These are phyloP conservation scores for Drosophila nasuta DNA, from an alignment of 1,140 invertebrate species.

Conservation along the genomic window DNA sequence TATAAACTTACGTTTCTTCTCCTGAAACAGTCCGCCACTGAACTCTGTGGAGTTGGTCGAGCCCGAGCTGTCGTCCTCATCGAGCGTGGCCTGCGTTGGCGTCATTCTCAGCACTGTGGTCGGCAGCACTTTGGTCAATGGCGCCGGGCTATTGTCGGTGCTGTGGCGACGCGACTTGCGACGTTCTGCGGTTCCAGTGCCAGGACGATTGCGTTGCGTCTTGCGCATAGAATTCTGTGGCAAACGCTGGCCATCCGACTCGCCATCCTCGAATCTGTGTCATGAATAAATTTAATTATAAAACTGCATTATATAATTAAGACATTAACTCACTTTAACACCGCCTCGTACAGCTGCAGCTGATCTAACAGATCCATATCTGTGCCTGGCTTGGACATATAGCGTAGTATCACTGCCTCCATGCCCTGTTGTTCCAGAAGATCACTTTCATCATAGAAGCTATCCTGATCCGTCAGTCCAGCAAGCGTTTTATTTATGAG, in stretches of 20 bases:
- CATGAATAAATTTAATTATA: slow-evolving; percentile 53
- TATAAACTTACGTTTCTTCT: slow-evolving; percentile 69
- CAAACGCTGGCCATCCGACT: slow-evolving; percentile 84
- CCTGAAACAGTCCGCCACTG: slow-evolving; percentile 72
- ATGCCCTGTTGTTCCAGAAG: slow-evolving; percentile 98
- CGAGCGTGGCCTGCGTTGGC: slow-evolving; percentile 78
- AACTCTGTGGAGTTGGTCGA: slow-evolving; percentile 80
- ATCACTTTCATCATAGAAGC: slow-evolving; percentile 99
- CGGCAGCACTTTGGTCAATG: slow-evolving; percentile 76
- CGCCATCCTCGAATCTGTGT: slow-evolving; percentile 83
- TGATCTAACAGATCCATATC: slow-evolving; percentile 97
- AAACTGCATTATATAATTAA: neutral
- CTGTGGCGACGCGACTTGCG: slow-evolving; percentile 92
- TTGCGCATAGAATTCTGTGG: slow-evolving; percentile 93
- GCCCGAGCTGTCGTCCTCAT: slow-evolving; percentile 85
- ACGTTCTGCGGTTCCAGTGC: slow-evolving; percentile 88
- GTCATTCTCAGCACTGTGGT: slow-evolving; percentile 70
- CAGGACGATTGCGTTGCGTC: slow-evolving; percentile 89
- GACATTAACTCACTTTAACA: slow-evolving; percentile 90
- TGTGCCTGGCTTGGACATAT: slow-evolving; percentile 96
- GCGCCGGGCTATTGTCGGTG: slow-evolving; percentile 88
- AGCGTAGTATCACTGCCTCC: slow-evolving; percentile 95
- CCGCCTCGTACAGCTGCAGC: slow-evolving; percentile 97
- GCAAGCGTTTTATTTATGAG: slow-evolving; percentile 98
- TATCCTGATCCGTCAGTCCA: slow-evolving; percentile 98